These are phyloP conservation scores for Drosophila sp. DNA, from an alignment of 1,140 invertebrate genomes.

Conservation along the genomic window DNA sequence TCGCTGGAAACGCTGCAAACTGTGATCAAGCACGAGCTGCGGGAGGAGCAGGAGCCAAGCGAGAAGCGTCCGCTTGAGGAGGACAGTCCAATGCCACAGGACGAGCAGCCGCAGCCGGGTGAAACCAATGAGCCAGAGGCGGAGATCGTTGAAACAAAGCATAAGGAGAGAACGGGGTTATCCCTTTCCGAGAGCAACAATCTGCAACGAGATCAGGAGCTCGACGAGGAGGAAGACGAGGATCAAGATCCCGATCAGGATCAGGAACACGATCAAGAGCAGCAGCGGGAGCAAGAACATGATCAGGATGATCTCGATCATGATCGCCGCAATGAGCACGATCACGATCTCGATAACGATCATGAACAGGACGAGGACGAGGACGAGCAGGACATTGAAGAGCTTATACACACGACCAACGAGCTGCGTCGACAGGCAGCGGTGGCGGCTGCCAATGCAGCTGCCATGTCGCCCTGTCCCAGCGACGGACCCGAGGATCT, in stretches of 20 bases:
- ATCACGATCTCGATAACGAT: conserved; percentile 44
- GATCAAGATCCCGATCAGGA: conserved; percentile 14
- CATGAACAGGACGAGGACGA: conserved; percentile 64
- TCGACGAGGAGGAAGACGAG: conserved; percentile 27
- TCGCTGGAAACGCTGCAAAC: conserved; percentile 59
- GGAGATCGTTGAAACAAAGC: conserved; percentile 17
- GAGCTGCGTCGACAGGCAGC: conserved; percentile 74
- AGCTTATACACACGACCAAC: conserved; percentile 80
- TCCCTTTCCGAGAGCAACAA: background rate
- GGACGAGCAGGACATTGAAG: conserved; percentile 80
- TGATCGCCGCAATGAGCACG: conserved; percentile 30
- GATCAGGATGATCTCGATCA: conserved; percentile 22
- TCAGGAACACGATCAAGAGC: conserved; percentile 14
- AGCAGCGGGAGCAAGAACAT: conserved; percentile 24
- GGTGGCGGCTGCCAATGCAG: conserved; percentile 66
- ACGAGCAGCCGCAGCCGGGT: conserved; percentile 44
- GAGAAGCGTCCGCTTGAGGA: conserved; percentile 40
- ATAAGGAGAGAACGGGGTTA: background rate
- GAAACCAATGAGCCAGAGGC: conserved; percentile 12
- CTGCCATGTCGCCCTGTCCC: conserved; percentile 66
- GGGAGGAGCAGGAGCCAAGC: conserved; percentile 57
- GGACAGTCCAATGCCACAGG: conserved; percentile 33
- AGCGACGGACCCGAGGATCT: conserved; percentile 85
- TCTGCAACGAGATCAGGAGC: conserved; percentile 31
- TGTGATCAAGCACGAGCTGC: conserved; percentile 79